Evolutionary conservation across 2,888 invertebrate species (phyloP), one percentile per base, ranked within the genome.

Genomic region (Dicyrtoma fusca): DNA sequence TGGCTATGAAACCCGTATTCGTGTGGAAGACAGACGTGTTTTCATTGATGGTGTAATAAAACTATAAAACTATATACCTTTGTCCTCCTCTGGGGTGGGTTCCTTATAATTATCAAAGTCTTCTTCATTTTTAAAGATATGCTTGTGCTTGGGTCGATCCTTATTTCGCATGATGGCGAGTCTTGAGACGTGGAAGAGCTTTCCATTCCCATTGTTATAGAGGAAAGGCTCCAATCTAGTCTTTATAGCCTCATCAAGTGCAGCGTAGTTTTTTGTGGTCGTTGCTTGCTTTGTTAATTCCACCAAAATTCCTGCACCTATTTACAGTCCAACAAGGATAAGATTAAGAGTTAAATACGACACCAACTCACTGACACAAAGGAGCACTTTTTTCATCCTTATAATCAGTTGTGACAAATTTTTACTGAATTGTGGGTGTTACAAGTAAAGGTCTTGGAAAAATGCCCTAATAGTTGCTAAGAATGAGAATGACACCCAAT

Each of bases 271-370:
- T 83, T 95, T 95, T 78, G 91, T 94, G 82, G 94, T 93, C 1
- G 92, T 88, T 0, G 95, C 94, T 78, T 94, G 86, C 83, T 95
- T 94, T 92, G 94, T 94, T 87, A 95, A 89, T 82, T 95, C 94
- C 10, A 97, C 93, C 25, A 97, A 84, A n/a, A 94, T 86, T 69
- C 97, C 98, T 26, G 94, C 94, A 76, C 97, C 94, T 90, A 75
- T 21, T n/a, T n/a, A n/a, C n/a, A n/a, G n/a, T 21, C 17, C 17
- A 34, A 13, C n/a, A n/a, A n/a, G n/a, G n/a, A n/a, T n/a, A n/a
- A n/a, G n/a, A n/a, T n/a, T n/a, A n/a, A n/a, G n/a, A n/a, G n/a
- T n/a, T n/a, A n/a, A n/a, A n/a, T n/a, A n/a, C n/a, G n/a, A n/a
- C n/a, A n/a, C n/a, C n/a, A n/a, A n/a, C n/a, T n/a, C n/a, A n/a